These are phyloP conservation scores for Selenia dentaria DNA, from an alignment of 2,888 invertebrate genomes.

Conservation along the genomic window DNA sequence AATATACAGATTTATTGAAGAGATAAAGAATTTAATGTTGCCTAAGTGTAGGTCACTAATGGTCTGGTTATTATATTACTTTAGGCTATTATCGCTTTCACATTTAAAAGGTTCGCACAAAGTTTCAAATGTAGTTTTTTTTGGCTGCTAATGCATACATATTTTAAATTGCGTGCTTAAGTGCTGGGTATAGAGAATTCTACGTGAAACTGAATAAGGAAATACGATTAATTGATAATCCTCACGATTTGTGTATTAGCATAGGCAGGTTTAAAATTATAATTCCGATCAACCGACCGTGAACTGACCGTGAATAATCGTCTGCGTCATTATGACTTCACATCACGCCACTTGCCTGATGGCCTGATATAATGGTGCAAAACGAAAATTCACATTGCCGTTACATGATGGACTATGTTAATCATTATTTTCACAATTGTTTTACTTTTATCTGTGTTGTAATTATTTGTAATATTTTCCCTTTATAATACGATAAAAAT, in stretches of 20 bases:
- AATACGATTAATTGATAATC: constrained; percentile 11
- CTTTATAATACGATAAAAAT: no score
- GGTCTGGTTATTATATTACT: neutral
- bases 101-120: constrained; percentile 21
- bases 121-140: neutral
- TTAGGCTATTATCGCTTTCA: constrained; percentile 27
- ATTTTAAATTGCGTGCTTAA: neutral
- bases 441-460: no score
- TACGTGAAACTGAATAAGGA: constrained; percentile 6
- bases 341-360: constrained; percentile 32
- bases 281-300: constrained; percentile 31
- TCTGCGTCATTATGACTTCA: constrained; percentile 30
- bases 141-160: no score
- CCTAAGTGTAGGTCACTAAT: neutral
- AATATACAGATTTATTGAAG: constrained; percentile 3
- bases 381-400: no score
- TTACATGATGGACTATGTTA: no score
- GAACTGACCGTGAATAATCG: constrained; percentile 38
- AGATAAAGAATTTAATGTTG: neutral
- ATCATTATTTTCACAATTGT: no score
- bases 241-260: constrained; percentile 23
- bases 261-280: constrained; percentile 23
- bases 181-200: neutral
- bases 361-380: constrained; percentile 7
- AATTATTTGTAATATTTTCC: no score